Conservation (phyloP, 1,140 invertebrate genomes). For the Orchestia grillus region DNA sequence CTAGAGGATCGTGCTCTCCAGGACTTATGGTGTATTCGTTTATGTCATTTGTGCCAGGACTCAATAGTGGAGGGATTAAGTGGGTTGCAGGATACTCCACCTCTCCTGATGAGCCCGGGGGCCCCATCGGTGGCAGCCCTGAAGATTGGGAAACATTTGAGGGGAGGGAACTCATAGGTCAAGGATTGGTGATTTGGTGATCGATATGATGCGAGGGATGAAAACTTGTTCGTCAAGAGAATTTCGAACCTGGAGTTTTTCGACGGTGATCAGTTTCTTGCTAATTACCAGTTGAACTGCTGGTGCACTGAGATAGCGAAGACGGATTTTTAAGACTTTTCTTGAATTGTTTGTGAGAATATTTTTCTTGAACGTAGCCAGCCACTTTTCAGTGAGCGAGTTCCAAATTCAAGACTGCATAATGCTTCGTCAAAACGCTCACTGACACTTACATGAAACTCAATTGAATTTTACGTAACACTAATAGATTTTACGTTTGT, state of each 20-base stretch:
- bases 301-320: neutral
- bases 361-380: neutral
- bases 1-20: neutral
- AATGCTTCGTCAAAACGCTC: neutral
- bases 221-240: neutral
- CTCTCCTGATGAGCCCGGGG: slow-evolving; percentile 28
- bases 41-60: slow-evolving; percentile 41
- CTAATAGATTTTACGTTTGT: neutral
- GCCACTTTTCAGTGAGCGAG: neutral
- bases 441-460: neutral
- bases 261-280: neutral
- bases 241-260: neutral
- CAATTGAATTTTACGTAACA: neutral
- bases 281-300: neutral
- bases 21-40: slow-evolving; percentile 48
- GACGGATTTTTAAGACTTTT: neutral
- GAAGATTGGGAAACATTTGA: neutral
- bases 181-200: neutral
- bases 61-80: slow-evolving; percentile 24
- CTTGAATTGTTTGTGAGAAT: neutral
- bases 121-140: neutral
- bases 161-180: neutral
- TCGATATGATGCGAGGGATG: neutral
- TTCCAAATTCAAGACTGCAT: neutral
- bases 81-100: slow-evolving; percentile 43